phyloP scores from a whole-genome alignment of 2,797 vertebrate species.

The Oreochromis grahami region DNA sequence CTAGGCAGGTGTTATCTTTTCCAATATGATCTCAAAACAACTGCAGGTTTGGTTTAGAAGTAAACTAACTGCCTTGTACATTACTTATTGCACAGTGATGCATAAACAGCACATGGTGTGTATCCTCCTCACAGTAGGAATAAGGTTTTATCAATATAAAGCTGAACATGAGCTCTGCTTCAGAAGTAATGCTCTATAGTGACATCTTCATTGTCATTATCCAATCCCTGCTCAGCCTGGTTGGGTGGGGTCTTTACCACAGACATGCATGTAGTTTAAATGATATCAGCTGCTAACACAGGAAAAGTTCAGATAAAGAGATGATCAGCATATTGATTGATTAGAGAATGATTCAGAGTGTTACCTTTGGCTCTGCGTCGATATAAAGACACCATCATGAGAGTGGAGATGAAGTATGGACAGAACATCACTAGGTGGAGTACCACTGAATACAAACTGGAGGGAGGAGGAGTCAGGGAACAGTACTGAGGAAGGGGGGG shows the following conservation, averaged over 20 bases:
- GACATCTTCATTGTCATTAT: rapidly evolving
- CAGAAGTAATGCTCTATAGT: neutral
- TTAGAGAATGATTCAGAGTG: rapidly evolving
- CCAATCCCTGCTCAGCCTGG: rapidly evolving
- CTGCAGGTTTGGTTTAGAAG: neutral
- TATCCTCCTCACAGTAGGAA: neutral
- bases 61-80: rapidly evolving
- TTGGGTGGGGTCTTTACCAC: rapidly evolving
- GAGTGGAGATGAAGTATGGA: too few species aligned
- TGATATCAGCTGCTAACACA: rapidly evolving
- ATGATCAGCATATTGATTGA: neutral
- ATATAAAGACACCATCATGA: too few species aligned
- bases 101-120: rapidly evolving
- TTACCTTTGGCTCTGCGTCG: too few species aligned
- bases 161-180: neutral
- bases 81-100: neutral
- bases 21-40: too few species aligned
- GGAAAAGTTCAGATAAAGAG: neutral
- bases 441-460: too few species aligned
- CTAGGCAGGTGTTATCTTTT: too few species aligned
- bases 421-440: too few species aligned
- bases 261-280: neutral
- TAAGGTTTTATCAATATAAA: rapidly evolving
- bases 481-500: too few species aligned
- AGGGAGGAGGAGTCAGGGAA: too few species aligned